phyloP scores from a whole-genome alignment of 2,888 invertebrate species.

The Andrena trimmerana region DNA sequence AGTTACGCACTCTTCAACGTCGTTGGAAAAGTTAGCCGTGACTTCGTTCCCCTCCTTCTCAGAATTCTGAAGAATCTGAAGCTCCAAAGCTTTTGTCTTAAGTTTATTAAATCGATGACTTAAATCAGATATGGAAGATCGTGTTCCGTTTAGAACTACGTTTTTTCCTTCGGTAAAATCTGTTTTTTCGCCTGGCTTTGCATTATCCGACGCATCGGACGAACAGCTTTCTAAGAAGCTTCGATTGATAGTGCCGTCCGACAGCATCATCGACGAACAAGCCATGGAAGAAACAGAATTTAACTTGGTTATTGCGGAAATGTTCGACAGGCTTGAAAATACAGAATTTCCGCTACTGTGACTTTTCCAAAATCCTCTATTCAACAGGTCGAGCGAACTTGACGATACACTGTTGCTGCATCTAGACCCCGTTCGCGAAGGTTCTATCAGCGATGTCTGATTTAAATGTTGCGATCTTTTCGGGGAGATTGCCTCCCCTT shows the following conservation, averaged over 20 bases:
- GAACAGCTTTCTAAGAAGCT: constrained; percentile 73
- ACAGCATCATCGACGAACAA: constrained; percentile 56
- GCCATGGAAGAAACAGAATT: constrained; percentile 64
- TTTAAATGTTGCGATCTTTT: constrained; percentile 34
- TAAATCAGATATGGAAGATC: constrained; percentile 67
- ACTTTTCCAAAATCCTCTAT: constrained; percentile 72
- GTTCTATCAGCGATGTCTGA: constrained; percentile 57
- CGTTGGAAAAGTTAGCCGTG: neutral
- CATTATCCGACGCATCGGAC: constrained; percentile 23
- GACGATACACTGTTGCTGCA: constrained; percentile 48
- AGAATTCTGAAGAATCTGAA: constrained; percentile 18
- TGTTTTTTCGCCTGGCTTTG: constrained; percentile 17
- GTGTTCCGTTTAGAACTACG: neutral
- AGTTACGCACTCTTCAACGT: constrained; percentile 10
- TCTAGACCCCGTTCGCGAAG: constrained; percentile 10
- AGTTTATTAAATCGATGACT: constrained; percentile 69
- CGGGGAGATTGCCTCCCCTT: constrained; percentile 64
- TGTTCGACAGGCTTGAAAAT: constrained; percentile 73
- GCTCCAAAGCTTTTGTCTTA: constrained; percentile 55
- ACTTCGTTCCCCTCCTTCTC: constrained; percentile 8
- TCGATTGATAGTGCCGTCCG: constrained; percentile 74
- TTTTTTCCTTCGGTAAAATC: neutral
- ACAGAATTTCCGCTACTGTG: constrained; percentile 65
- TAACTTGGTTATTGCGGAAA: constrained; percentile 74
- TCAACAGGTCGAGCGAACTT: constrained; percentile 69